Evolutionary conservation across 2,113 vertebrate species (phyloP).

Genomic region (Pheucticus melanocephalus): DNA sequence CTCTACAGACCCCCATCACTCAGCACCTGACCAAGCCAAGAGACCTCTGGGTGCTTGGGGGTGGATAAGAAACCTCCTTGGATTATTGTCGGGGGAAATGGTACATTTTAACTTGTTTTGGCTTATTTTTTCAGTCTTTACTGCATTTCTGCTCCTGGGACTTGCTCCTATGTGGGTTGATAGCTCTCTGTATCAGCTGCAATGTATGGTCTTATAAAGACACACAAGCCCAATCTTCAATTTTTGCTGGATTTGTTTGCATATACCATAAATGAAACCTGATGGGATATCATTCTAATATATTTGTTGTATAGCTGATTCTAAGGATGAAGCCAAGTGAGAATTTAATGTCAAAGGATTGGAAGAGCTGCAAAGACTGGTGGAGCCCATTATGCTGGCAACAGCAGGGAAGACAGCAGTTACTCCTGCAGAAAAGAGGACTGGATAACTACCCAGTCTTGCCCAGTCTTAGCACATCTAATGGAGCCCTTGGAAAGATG

Average conservation of each 20-base stretch:
- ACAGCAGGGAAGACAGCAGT: not conserved
- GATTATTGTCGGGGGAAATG: not conserved
- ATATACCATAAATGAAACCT: not conserved
- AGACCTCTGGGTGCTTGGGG: not conserved
- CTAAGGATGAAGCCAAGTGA: not conserved
- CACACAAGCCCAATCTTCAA: not conserved
- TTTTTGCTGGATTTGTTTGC: not conserved
- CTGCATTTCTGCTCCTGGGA: not conserved
- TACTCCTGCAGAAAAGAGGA: too few relatives aligned
- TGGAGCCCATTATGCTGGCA: not conserved
- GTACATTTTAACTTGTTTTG: not conserved
- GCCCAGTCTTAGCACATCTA: not conserved
- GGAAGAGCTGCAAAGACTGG: not conserved
- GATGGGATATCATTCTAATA: not conserved
- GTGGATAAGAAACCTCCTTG: not conserved
- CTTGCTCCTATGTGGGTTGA: not conserved
- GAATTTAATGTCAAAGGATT: not conserved
- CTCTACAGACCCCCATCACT: not conserved
- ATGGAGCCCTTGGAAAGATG: not conserved
- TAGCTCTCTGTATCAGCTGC: not conserved
- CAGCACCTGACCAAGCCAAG: not conserved
- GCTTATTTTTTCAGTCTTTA: not conserved
- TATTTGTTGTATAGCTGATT: not conserved
- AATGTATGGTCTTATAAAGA: rapidly evolving
- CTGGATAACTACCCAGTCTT: not conserved